Evolutionary conservation across 2,797 vertebrate genomes (phyloP).

Genomic region (Mormyrops attenuatus): DNA sequence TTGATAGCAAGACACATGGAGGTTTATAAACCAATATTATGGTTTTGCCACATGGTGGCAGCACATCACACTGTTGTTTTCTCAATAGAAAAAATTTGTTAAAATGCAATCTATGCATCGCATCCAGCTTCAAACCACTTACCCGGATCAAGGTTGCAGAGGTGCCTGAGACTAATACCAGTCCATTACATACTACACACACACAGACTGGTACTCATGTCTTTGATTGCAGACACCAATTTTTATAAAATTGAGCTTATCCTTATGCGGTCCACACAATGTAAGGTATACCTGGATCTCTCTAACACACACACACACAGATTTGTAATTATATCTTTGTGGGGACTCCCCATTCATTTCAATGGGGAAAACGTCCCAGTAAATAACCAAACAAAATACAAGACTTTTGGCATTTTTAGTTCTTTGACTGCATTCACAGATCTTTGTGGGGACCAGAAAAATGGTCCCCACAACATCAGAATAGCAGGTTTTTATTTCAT

Average conservation of each 20-base stretch:
- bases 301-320: too few species aligned
- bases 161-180: neutral
- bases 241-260: too few species aligned
- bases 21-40: neutral
- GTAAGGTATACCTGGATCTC: too few species aligned
- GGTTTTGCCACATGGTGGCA: neutral
- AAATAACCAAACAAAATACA: neutral
- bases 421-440: neutral
- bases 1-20: neutral
- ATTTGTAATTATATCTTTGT: too few species aligned
- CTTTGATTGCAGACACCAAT: too few species aligned
- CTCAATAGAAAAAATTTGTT: neutral
- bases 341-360: too few species aligned
- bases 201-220: too few species aligned
- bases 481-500: neutral
- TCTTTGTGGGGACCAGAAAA: neutral
- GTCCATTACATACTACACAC: neutral
- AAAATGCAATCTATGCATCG: neutral
- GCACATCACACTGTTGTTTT: neutral
- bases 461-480: neutral
- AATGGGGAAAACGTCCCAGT: neutral
- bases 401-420: neutral
- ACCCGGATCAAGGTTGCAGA: neutral
- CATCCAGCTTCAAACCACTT: neutral
- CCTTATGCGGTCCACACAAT: too few species aligned